These are phyloP conservation scores for Parambassis ranga DNA, from an alignment of 2,797 vertebrate species.

Conservation along the genomic window DNA sequence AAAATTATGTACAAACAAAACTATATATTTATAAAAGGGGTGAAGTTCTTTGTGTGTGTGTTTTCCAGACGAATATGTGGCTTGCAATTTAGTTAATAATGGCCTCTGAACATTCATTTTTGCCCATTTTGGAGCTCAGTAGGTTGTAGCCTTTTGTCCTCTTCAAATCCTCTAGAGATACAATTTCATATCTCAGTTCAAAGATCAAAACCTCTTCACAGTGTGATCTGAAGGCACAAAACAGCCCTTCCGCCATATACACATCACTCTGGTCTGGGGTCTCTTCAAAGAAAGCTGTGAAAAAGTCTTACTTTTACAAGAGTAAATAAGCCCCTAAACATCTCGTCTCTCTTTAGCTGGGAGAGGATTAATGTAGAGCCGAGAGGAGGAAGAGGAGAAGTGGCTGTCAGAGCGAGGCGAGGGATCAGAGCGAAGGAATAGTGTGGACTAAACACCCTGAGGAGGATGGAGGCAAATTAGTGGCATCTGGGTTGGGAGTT, in stretches of 20 bases:
- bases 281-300: conserved; percentile 39
- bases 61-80: too few relatives aligned
- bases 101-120: not conserved
- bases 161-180: not conserved
- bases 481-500: conserved; percentile 42
- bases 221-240: conserved; percentile 19
- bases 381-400: conserved; percentile 62
- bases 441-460: conserved; percentile 37
- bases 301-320: conserved; percentile 55
- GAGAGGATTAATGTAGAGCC: conserved; percentile 70
- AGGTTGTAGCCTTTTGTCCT: not conserved
- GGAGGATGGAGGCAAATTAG: conserved; percentile 58
- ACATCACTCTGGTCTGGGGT: conserved; percentile 3
- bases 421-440: conserved; percentile 53
- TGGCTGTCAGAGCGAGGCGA: conserved; percentile 65
- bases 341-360: conserved; percentile 52
- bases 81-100: not conserved
- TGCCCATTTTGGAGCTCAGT: not conserved
- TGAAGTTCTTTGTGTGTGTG: too few relatives aligned
- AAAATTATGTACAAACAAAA: not conserved
- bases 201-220: conserved; percentile 38
- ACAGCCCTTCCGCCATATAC: not conserved
- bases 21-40: not conserved
- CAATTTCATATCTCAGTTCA: conserved; percentile 17
- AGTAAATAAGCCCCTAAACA: conserved; percentile 72